Conservation (phyloP, 2,113 vertebrate species). For the Dicentrarchus labrax region DNA sequence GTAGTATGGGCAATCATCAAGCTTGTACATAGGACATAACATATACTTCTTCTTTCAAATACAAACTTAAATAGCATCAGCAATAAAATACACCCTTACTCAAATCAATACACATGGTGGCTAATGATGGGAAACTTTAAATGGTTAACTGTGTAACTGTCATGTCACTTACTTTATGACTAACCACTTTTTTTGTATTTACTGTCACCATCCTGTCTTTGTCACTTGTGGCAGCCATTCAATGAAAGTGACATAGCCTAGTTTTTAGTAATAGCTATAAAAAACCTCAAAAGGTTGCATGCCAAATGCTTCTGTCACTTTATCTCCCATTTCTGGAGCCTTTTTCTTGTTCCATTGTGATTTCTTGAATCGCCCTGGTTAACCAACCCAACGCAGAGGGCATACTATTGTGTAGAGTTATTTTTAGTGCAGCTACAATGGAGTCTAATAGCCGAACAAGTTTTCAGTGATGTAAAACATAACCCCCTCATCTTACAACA, state of each 20-base stretch:
- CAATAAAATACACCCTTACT: neutral
- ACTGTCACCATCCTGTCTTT: neutral
- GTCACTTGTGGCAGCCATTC: neutral
- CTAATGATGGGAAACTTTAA: too few species aligned
- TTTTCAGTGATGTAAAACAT: neutral
- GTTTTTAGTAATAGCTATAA: neutral
- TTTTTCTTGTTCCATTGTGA: neutral
- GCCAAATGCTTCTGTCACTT: neutral
- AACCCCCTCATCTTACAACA: neutral
- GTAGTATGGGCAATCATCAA: neutral
- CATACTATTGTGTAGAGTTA: neutral
- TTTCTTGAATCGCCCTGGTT: neutral
- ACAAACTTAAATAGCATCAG: neutral
- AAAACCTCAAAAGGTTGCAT: neutral
- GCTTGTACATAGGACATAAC: neutral
- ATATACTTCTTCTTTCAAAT: neutral
- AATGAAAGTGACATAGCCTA: neutral
- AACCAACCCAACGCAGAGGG: neutral
- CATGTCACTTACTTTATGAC: neutral
- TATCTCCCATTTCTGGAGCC: neutral
- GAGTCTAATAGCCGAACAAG: conserved; percentile 10
- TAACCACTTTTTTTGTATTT: neutral
- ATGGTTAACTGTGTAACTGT: neutral
- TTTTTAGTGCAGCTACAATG: neutral
- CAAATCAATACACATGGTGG: neutral